Evolutionary conservation across 37 sponge, comb jelly and placozoan genomes (phyloP).

Genomic region (Aphrocallistes beatrix): DNA sequence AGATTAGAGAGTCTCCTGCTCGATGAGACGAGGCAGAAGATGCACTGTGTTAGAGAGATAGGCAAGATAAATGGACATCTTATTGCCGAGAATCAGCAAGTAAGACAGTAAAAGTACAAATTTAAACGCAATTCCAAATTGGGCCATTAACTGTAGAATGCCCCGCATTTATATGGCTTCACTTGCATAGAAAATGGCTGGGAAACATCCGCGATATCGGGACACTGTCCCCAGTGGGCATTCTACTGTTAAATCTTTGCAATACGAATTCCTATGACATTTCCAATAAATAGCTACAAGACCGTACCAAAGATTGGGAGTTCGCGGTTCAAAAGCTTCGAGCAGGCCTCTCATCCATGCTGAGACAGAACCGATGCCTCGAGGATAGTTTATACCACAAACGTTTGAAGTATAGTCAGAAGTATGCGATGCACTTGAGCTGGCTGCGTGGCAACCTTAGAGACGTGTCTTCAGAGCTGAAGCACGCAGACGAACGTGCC

Average conservation of each 20-base stretch:
- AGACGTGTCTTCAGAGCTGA: neutral
- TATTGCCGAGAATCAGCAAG: constrained; percentile 13
- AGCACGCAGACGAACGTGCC: neutral
- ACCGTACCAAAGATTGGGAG: neutral
- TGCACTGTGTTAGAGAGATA: neutral
- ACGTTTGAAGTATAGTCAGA: constrained; percentile 11
- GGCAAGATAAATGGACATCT: neutral
- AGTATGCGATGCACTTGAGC: neutral
- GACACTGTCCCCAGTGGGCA: too few species aligned
- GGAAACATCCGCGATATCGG: too few species aligned
- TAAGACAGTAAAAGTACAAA: neutral
- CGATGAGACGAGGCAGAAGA: neutral
- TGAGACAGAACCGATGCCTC: neutral
- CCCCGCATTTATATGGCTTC: too few species aligned
- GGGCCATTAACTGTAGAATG: too few species aligned
- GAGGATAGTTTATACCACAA: neutral
- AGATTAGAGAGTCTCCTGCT: neutral
- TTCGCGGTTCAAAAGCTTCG: neutral
- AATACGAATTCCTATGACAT: too few species aligned
- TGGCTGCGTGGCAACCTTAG: neutral
- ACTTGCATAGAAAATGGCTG: too few species aligned
- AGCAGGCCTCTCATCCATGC: neutral
- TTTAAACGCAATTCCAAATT: too few species aligned
- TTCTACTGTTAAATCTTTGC: too few species aligned
- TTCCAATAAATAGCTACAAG: neutral